Base-by-base conservation (phyloP, 1,140 invertebrate species). In the Mesaphorura yosii region DNA sequence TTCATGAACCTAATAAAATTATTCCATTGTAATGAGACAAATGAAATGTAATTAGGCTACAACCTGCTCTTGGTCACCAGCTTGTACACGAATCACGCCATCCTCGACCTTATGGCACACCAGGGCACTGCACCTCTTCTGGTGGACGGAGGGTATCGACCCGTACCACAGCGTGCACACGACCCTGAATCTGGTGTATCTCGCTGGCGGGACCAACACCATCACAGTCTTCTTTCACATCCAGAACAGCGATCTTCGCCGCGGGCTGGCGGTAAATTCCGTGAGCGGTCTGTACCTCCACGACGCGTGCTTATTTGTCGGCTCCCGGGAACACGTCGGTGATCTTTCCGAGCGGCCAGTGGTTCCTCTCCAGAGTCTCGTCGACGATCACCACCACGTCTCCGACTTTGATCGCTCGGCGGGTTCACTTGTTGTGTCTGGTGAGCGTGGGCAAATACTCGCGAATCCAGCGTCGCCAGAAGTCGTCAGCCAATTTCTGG, bases 381-480 rank as follows among this genome's bases (percentile, higher is more conserved):
- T 58, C 55, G 12, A 50, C 51, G n/a, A 58, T 31, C 12, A 61
- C 14, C 1, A 58, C 56, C 0, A 51, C 6, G 19, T 55, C 56
- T 3, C 37, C 52, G 1, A 41, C 37, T 31, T 34, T 28, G 0
- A 44, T 17, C 4, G 26, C 20, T 12, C 12, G 14, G 14, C 20
- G 17, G 40, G 17, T 42, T 17, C 40, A 20, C 12, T 20, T 42
- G 6, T 7, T 20, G 14, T 20, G 6, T 6, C 17, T 42, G 12
- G 40, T 42, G 7, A 14, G 17, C 17, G 12, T 12, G 7, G 12
- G 40, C 6, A 14, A 7, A 20, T 42, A 14, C 17, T 20, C 20
- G 17, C 6, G 22, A 7, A 42, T 6, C 12, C 12, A 20, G 10
- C 12, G 7, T 42, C 17, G 6, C 20, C 40, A 20, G 20, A 12